Evolutionary conservation across 2,113 vertebrate genomes (phyloP).

Genomic region (Rallus limicola): DNA sequence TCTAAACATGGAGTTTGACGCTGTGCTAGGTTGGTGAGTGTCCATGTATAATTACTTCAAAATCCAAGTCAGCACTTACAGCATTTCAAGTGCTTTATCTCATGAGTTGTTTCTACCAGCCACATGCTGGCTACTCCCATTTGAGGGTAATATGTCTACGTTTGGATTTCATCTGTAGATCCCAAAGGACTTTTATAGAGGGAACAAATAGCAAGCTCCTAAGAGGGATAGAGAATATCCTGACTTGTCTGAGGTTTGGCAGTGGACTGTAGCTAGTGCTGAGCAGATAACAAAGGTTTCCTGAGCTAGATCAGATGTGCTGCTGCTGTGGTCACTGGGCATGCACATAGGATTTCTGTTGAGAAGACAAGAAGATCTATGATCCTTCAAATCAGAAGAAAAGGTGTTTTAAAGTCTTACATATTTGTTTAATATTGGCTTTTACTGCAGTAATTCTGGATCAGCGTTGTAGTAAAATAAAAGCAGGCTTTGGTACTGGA

Average conservation of each 20-base stretch:
- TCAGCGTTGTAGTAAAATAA: neutral
- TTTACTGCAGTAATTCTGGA: neutral
- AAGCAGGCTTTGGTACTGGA: neutral
- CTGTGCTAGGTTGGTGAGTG: neutral
- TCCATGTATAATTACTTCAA: neutral
- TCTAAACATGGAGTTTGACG: rapidly evolving
- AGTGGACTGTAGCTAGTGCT: neutral
- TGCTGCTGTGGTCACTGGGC: neutral
- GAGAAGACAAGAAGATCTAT: neutral
- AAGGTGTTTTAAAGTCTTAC: neutral
- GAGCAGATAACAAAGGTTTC: neutral
- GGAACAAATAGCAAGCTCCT: neutral
- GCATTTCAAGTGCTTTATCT: neutral
- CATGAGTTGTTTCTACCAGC: neutral
- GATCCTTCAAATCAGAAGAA: neutral
- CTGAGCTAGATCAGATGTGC: neutral
- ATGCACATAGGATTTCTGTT: neutral
- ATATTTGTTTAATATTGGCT: neutral
- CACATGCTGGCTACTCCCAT: neutral
- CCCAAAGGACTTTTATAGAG: neutral
- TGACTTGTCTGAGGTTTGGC: neutral
- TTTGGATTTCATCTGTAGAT: neutral
- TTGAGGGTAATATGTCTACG: neutral
- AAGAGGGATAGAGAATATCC: neutral
- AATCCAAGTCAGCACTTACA: neutral